Percentiles rank a stretch among this genome's conserved stretches.
Evolutionary conservation across 2,888 invertebrate species (phyloP).

Genomic region (Tanytarsus gracilentus): DNA sequence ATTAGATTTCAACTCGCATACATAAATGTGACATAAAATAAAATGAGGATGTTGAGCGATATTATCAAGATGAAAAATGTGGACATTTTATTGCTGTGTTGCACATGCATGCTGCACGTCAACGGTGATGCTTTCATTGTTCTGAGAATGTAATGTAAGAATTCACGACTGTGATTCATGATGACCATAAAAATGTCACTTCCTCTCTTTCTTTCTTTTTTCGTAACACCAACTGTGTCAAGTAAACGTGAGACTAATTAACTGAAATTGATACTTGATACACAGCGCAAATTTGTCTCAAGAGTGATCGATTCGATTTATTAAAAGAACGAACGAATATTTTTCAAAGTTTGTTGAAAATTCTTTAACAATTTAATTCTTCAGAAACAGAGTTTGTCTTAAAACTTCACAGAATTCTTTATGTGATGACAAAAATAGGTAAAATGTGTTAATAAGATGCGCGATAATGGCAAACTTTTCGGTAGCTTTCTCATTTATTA

Average conservation of each 20-base stretch:
- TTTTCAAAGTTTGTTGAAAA: too few relatives aligned
- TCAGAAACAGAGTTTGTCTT: too few relatives aligned
- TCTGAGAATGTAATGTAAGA: constrained; percentile 5
- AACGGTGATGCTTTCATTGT: too few relatives aligned
- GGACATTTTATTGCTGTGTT: background rate
- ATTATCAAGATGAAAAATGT: background rate
- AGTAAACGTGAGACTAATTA: background rate
- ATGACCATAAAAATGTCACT: too few relatives aligned
- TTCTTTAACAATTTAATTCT: too few relatives aligned
- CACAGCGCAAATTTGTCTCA: too few relatives aligned
- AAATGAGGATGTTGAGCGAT: background rate
- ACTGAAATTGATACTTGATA: constrained; percentile 5
- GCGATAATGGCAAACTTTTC: constrained; percentile 19
- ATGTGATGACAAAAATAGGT: constrained; percentile 3
- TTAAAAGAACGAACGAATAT: too few relatives aligned
- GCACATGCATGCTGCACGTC: too few relatives aligned
- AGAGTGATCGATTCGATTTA: too few relatives aligned
- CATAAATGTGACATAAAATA: background rate
- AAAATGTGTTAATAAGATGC: constrained; percentile 28
- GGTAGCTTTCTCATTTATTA: background rate
- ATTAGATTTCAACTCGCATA: background rate
- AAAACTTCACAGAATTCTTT: too few relatives aligned
- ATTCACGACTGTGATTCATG: too few relatives aligned
- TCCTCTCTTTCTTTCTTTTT: too few relatives aligned
- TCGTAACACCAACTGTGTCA: background rate